Percentiles rank a stretch among this genome's conserved stretches.
Evolutionary conservation across 2,113 vertebrate genomes (phyloP).

Genomic region (Plotosus lineatus): DNA sequence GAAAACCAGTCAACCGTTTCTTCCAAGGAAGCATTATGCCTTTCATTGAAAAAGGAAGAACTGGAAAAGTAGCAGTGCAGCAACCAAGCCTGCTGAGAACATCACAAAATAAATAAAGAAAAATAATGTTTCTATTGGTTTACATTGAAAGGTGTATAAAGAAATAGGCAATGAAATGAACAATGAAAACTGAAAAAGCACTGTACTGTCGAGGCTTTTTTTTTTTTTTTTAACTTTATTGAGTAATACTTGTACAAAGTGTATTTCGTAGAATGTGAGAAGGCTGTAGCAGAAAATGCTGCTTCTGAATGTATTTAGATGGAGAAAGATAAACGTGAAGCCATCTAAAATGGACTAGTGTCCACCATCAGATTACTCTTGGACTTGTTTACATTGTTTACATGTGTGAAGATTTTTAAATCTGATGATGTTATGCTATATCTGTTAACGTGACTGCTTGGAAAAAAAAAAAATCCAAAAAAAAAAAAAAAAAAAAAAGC

Average conservation of each 20-base stretch:
- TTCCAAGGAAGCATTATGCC: slow-evolving; percentile 54
- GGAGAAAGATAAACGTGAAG: slow-evolving; percentile 15
- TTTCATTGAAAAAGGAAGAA: slow-evolving; percentile 47
- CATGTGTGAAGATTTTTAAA: slow-evolving; percentile 74
- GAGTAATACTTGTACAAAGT: slow-evolving; percentile 1
- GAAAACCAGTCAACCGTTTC: slow-evolving; percentile 49
- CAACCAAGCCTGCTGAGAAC: slow-evolving; percentile 21
- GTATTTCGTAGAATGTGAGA: slow-evolving; percentile 7
- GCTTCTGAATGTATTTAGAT: slow-evolving; percentile 65
- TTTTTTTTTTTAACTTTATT: slow-evolving; percentile 31
- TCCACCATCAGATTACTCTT: slow-evolving; percentile 55
- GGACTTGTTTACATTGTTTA: slow-evolving; percentile 78
- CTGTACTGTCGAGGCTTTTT: not conserved
- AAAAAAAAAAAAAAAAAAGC: slow-evolving; percentile 69
- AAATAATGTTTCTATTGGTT: not conserved
- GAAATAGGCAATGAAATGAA: not conserved
- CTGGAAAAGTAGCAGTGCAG: slow-evolving; percentile 6
- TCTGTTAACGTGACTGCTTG: slow-evolving; percentile 81
- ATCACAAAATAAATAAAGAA: not conserved
- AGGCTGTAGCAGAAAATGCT: slow-evolving; percentile 47
- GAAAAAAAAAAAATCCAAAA: slow-evolving; percentile 72
- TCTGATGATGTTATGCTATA: slow-evolving; percentile 72
- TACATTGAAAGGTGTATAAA: not conserved
- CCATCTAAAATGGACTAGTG: slow-evolving; percentile 38
- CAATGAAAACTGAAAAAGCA: not conserved